Conservation (phyloP, 2,888 invertebrate genomes). For the Sarcophaga caerulescens region DNA sequence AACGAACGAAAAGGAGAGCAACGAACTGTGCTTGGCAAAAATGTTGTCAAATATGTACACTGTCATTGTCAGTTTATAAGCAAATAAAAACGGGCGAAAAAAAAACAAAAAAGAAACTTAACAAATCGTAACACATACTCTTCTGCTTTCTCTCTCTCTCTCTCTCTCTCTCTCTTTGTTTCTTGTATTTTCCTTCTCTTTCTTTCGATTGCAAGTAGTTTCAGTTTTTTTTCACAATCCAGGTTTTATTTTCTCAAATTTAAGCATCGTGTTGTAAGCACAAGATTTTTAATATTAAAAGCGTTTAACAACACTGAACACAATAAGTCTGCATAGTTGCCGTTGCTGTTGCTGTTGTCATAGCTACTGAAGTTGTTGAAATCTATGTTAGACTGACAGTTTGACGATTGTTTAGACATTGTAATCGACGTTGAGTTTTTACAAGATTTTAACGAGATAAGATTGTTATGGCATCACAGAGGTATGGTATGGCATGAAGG, state of each 20-base stretch:
- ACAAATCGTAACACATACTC: background rate
- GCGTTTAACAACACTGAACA: conserved; percentile 32
- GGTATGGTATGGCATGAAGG: too few relatives aligned
- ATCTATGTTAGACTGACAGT: conserved; percentile 23
- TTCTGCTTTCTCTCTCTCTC: background rate
- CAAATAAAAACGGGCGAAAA: background rate
- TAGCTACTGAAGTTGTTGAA: conserved; percentile 5
- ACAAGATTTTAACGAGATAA: conserved; percentile 19
- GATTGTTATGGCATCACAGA: background rate
- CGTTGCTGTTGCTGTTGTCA: background rate
- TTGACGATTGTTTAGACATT: conserved; percentile 9
- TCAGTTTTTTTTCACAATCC: background rate
- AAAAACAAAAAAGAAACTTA: too few relatives aligned
- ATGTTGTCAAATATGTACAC: conserved; percentile 58
- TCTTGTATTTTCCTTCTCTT: background rate
- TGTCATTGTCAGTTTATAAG: conserved; percentile 59
- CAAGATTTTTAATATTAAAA: conserved; percentile 37
- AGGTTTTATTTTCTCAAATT: background rate
- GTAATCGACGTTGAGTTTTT: background rate
- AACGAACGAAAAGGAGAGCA: too few relatives aligned
- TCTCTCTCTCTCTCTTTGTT: background rate
- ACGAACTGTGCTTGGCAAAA: background rate
- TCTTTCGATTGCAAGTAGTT: background rate
- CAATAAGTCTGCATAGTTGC: background rate
- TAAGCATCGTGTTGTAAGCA: background rate